Conservation (phyloP, 2,797 vertebrate species). For the Carapus acus region DNA sequence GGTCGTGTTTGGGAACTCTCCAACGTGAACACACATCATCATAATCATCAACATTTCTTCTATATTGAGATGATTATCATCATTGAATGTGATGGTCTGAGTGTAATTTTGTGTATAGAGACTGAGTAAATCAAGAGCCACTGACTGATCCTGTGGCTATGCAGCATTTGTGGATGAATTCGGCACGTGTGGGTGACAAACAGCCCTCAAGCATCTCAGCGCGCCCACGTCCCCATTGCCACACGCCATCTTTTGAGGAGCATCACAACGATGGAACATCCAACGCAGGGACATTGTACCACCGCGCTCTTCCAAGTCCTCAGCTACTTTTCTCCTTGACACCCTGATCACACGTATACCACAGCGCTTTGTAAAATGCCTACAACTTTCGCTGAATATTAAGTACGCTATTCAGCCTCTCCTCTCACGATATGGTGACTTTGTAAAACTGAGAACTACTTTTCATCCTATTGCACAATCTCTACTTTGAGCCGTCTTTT, state of each 20-base stretch:
- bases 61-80: too few species aligned
- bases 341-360: constrained; percentile 3
- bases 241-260: constrained; percentile 33
- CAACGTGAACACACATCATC: too few species aligned
- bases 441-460: neutral
- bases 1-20: too few species aligned
- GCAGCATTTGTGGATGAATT: constrained; percentile 46
- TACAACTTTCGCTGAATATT: constrained; percentile 2
- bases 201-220: constrained; percentile 37
- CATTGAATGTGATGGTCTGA: too few species aligned
- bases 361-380: constrained; percentile 6
- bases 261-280: constrained; percentile 30
- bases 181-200: constrained; percentile 57
- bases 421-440: neutral
- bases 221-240: constrained; percentile 13
- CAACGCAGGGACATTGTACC: neutral
- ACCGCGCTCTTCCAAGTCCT: constrained; percentile 21
- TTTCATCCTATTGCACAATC: too few species aligned
- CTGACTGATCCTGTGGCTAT: constrained; percentile 45
- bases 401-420: constrained; percentile 1
- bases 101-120: too few species aligned
- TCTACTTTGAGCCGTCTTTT: too few species aligned
- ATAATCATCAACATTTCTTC: too few species aligned
- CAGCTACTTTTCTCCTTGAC: constrained; percentile 11
- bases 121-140: constrained; percentile 4